Conservation (phyloP, 2,113 vertebrate genomes). For the Ailuropoda melanoleuca region DNA sequence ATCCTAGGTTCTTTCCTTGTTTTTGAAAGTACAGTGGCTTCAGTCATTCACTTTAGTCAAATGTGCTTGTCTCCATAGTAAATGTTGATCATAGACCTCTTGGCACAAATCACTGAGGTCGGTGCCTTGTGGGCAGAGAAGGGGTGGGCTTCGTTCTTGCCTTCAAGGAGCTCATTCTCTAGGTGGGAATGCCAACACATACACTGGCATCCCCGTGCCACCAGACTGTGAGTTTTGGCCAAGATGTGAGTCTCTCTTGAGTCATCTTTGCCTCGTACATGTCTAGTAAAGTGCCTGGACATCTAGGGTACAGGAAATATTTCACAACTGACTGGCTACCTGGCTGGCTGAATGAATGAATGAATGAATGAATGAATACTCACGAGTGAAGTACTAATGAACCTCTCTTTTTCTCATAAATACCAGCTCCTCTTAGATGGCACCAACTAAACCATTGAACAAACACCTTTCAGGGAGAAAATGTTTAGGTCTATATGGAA, state of each 20-base stretch:
- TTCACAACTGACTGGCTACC: neutral
- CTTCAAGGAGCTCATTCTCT: neutral
- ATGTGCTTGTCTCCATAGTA: neutral
- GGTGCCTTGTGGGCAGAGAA: neutral
- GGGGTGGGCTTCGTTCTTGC: neutral
- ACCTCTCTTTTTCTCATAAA: conserved; percentile 25
- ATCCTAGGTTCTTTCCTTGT: neutral
- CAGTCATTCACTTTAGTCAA: neutral
- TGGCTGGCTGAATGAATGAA: neutral
- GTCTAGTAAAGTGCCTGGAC: neutral
- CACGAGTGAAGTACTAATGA: neutral
- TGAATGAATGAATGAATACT: neutral
- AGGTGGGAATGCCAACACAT: neutral
- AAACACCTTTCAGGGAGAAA: neutral
- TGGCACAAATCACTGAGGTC: neutral
- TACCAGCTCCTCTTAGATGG: neutral
- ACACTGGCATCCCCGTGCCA: too few relatives aligned
- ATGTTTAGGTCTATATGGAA: neutral
- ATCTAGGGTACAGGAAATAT: neutral
- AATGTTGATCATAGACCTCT: neutral
- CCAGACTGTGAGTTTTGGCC: neutral
- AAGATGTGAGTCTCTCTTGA: neutral
- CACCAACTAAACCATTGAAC: neutral
- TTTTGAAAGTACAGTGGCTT: neutral
- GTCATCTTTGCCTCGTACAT: neutral